phyloP scores from a whole-genome alignment of 2,113 vertebrate species.

The Notothenia rossii region DNA sequence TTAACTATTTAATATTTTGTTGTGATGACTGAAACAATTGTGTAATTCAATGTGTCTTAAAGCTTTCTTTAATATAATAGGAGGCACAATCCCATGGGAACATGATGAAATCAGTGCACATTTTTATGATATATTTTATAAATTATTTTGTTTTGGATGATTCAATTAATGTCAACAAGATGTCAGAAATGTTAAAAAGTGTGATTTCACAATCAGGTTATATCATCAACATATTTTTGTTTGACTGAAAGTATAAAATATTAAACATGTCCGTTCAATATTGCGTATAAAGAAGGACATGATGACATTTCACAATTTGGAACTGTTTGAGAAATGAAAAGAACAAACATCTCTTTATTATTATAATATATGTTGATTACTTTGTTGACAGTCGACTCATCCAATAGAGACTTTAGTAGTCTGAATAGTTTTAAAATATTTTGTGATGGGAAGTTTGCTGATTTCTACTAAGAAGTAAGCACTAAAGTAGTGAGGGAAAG shows the following conservation, averaged over 20 bases:
- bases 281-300: not conserved
- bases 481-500: not conserved
- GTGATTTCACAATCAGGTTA: too few relatives aligned
- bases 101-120: not conserved
- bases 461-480: not conserved
- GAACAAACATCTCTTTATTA: not conserved
- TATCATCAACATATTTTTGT: too few relatives aligned
- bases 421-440: not conserved
- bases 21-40: not conserved
- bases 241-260: not conserved
- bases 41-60: not conserved
- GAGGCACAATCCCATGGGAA: not conserved
- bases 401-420: not conserved
- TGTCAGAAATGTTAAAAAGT: too few relatives aligned
- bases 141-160: too few relatives aligned
- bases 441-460: not conserved
- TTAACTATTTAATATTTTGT: not conserved
- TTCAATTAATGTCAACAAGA: not conserved
- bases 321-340: not conserved
- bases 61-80: not conserved
- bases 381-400: not conserved
- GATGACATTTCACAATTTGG: not conserved
- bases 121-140: not conserved
- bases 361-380: not conserved
- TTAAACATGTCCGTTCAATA: not conserved